Percentiles rank a stretch among this genome's conserved stretches.
These are phyloP conservation scores for Xestia ashworthii DNA, from an alignment of 2,888 invertebrate species.

Conservation along the genomic window DNA sequence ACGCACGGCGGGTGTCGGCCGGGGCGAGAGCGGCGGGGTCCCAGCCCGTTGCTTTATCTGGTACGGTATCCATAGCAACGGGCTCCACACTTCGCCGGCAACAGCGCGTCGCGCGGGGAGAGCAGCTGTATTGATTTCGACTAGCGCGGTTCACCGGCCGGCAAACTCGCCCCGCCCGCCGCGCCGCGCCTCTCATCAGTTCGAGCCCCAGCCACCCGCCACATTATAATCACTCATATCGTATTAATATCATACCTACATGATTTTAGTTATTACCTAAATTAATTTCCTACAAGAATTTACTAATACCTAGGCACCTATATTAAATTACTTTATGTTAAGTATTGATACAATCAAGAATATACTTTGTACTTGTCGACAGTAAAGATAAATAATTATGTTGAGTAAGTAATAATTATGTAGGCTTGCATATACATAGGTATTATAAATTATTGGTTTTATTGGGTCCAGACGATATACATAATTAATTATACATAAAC, in stretches of 20 bases:
- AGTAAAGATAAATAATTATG: conserved; percentile 37
- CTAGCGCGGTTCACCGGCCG: conserved; percentile 87
- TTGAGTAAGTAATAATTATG: conserved; percentile 5
- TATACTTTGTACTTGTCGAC: conserved; percentile 5
- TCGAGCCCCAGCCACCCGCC: conserved; percentile 65
- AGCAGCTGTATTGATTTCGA: conserved; percentile 92
- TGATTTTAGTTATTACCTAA: conserved; percentile 10
- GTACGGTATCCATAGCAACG: conserved; percentile 87
- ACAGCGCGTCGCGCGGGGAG: conserved; percentile 79
- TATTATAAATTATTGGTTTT: conserved; percentile 51
- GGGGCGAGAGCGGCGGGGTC: conserved; percentile 64
- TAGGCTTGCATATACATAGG: conserved; percentile 17
- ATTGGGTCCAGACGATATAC: conserved; percentile 40
- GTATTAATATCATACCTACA: conserved; percentile 16
- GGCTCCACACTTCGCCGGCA: conserved; percentile 78
- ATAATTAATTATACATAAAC: conserved; percentile 22
- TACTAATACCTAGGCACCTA: no score
- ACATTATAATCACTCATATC: conserved; percentile 53
- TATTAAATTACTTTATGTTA: conserved; percentile 3
- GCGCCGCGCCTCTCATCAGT: conserved; percentile 72
- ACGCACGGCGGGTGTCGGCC: conserved; percentile 38
- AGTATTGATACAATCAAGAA: conserved; percentile 9
- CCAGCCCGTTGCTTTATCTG: conserved; percentile 75
- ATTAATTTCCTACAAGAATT: conserved; percentile 6
- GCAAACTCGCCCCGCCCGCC: conserved; percentile 72